Conservation (phyloP, 23 tunicate genomes). For the Styela clava region DNA sequence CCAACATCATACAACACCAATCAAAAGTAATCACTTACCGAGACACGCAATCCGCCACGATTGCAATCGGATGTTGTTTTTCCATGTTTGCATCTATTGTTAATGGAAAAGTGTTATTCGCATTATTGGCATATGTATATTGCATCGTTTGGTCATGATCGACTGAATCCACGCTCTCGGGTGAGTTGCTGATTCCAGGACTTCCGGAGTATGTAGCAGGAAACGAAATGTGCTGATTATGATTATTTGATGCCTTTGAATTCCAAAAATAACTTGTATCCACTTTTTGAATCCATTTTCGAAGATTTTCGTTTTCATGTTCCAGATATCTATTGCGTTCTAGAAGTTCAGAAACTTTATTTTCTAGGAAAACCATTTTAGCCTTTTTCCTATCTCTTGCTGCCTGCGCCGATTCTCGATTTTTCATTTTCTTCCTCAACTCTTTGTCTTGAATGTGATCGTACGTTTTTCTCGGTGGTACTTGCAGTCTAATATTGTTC, state of each 20-base stretch:
- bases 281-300: conserved; percentile 47
- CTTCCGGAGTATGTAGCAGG: not conserved
- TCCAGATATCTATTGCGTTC: conserved; percentile 63
- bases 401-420: conserved; percentile 96
- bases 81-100: not conserved
- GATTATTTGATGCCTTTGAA: not conserved
- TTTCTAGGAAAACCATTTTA: conserved; percentile 82
- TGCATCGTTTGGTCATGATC: not conserved
- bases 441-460: conserved; percentile 87
- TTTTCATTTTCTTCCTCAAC: conserved; percentile 88
- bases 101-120: not conserved
- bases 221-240: not conserved
- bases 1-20: no score
- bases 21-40: no score
- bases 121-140: not conserved
- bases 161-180: not conserved
- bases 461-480: conserved; percentile 53
- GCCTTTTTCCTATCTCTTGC: conserved; percentile 96
- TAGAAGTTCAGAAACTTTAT: conserved; percentile 63
- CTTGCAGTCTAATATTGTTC: not conserved
- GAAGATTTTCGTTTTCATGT: conserved; percentile 63
- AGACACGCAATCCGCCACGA: not conserved
- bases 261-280: conserved; percentile 28
- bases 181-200: not conserved
- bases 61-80: not conserved